A percentile compares a stretch with the other conserved stretches of the same genome.
phyloP scores from a whole-genome alignment of 2,113 vertebrate genomes.

The Archocentrus centrarchus region DNA sequence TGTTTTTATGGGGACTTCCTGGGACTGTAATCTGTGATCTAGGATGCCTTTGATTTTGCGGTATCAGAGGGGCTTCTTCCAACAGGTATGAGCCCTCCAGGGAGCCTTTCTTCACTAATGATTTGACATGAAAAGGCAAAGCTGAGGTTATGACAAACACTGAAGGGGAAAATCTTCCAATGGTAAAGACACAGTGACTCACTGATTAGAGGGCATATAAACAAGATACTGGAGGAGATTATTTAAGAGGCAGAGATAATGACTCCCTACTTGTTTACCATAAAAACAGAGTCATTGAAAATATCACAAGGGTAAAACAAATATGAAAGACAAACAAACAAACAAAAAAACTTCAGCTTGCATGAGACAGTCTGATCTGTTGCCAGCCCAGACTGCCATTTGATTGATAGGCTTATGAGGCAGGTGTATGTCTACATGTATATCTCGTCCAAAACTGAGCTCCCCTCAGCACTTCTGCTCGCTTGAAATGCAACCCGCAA shows the following conservation, averaged over 20 bases:
- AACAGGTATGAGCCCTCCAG: conserved; percentile 42
- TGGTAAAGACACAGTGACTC: not conserved
- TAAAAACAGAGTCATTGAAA: not conserved
- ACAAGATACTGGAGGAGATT: conserved; percentile 4
- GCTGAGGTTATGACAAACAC: conserved; percentile 39
- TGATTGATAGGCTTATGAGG: conserved; percentile 27
- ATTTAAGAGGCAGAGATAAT: conserved; percentile 42
- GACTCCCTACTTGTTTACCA: conserved; percentile 1
- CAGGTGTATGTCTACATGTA: conserved; percentile 38
- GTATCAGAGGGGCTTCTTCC: conserved; percentile 40
- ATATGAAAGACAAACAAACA: not conserved
- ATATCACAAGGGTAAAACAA: not conserved
- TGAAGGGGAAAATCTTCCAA: conserved; percentile 34
- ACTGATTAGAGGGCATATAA: not conserved
- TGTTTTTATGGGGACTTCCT: conserved; percentile 41
- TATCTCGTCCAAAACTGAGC: conserved; percentile 10
- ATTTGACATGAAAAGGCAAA: conserved; percentile 56
- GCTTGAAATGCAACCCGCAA: conserved; percentile 38
- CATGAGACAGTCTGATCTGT: not conserved
- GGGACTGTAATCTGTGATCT: conserved; percentile 35
- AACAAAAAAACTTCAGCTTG: too few relatives aligned
- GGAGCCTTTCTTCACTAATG: conserved; percentile 42
- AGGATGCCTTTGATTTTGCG: conserved; percentile 42
- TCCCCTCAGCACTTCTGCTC: conserved; percentile 19
- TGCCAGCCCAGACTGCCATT: not conserved